Conservation (phyloP, 2,797 vertebrate species). For the Galago senegalensis region DNA sequence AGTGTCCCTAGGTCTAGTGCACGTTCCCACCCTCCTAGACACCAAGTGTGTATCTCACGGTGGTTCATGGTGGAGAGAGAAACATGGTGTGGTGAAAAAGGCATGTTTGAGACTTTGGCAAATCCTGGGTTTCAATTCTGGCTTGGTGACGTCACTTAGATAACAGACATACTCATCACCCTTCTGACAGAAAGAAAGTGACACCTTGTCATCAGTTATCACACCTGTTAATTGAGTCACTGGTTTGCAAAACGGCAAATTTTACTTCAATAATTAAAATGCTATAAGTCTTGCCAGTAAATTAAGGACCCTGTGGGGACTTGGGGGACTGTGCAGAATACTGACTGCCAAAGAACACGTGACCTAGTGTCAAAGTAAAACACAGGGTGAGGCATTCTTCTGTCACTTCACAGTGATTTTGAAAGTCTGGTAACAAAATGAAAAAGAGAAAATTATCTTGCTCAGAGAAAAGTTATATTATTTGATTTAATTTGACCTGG, state of each 20-base stretch:
- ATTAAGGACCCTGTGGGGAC: not conserved
- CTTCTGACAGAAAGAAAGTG: not conserved
- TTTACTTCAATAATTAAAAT: constrained; percentile 19
- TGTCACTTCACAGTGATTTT: constrained; percentile 35
- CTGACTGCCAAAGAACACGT: not conserved
- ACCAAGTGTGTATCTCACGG: not conserved
- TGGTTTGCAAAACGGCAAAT: not conserved
- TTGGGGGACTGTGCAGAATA: not conserved
- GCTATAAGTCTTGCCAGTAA: constrained; percentile 18
- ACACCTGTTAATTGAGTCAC: not conserved
- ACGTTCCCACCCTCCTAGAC: not conserved
- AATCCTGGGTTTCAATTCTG: not conserved
- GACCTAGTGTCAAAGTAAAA: not conserved
- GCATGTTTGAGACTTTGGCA: not conserved
- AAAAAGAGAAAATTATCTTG: constrained; percentile 31
- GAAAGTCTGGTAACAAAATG: not conserved
- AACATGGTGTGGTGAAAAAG: not conserved
- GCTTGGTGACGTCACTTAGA: not conserved
- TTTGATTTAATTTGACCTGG: not conserved
- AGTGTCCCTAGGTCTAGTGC: not conserved
- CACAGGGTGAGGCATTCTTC: not conserved
- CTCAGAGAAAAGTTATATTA: constrained; percentile 32
- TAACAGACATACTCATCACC: not conserved
- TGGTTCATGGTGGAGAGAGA: too few species aligned
- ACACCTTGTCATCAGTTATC: not conserved